Percentiles rank a stretch among this genome's conserved stretches.
Conservation (phyloP, 2,888 invertebrate genomes). For the Ophioninae sp. region DNA sequence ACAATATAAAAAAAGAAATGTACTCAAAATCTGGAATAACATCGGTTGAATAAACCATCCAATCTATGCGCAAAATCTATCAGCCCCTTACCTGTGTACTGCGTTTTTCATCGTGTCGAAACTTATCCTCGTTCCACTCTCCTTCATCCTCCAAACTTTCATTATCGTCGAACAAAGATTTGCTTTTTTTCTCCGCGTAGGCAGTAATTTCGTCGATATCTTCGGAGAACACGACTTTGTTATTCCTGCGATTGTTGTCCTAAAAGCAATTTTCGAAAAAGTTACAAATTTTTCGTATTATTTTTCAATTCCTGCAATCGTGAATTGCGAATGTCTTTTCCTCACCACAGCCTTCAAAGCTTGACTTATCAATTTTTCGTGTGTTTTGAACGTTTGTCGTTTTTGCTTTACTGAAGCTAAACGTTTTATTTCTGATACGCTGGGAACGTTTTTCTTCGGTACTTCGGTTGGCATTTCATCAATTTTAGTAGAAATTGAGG, state of each 20-base stretch:
- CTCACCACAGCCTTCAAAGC: constrained; percentile 85
- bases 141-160: constrained; percentile 82
- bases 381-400: constrained; percentile 85
- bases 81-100: constrained; percentile 85
- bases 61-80: background rate
- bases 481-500: background rate
- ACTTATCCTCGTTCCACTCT: constrained; percentile 83
- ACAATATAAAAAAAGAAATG: constrained; percentile 57
- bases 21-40: background rate
- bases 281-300: background rate
- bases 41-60: background rate
- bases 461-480: background rate
- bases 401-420: constrained; percentile 86
- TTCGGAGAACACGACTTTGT: constrained; percentile 86
- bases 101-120: constrained; percentile 86
- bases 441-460: constrained; percentile 61
- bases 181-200: constrained; percentile 63
- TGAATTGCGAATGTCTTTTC: background rate
- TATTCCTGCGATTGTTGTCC: constrained; percentile 83
- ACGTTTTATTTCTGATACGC: constrained; percentile 85
- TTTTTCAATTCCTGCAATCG: background rate
- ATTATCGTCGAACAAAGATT: constrained; percentile 80
- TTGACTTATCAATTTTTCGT: constrained; percentile 85
- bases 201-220: constrained; percentile 69
- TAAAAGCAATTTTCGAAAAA: constrained; percentile 67